Percentiles rank a stretch among this genome's conserved stretches.
These are phyloP conservation scores for Hydrocynus forskahlii DNA, from an alignment of 2,797 vertebrate species.

Conservation along the genomic window DNA sequence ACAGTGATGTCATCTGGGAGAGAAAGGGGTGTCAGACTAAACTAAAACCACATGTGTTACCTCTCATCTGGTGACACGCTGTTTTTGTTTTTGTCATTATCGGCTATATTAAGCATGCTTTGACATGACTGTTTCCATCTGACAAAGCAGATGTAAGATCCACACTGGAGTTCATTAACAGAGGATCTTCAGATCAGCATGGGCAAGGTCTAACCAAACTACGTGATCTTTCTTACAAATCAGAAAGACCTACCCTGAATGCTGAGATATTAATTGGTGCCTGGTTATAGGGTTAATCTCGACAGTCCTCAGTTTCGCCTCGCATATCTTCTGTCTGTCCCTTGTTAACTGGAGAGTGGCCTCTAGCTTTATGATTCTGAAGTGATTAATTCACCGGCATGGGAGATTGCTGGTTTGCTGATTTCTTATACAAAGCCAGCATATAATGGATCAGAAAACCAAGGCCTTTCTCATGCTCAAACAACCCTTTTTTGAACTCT, in stretches of 20 bases:
- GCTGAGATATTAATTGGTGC: constrained; percentile 64
- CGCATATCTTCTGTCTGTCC: constrained; percentile 43
- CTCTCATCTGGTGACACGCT: neutral
- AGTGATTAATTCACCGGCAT: constrained; percentile 73
- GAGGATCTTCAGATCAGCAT: neutral
- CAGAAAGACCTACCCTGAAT: constrained; percentile 5
- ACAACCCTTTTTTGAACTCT: neutral
- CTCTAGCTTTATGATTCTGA: constrained; percentile 74
- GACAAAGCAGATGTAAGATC: neutral
- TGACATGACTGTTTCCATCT: neutral
- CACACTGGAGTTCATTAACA: neutral
- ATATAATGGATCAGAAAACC: constrained; percentile 54
- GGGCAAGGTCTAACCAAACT: neutral
- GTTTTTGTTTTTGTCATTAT: neutral
- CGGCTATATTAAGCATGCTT: neutral
- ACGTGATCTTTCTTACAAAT: no score
- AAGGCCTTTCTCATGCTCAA: constrained; percentile 3
- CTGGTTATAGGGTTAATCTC: constrained; percentile 60
- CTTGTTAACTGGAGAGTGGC: constrained; percentile 67
- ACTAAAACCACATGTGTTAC: constrained; percentile 1
- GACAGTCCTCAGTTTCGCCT: constrained; percentile 52
- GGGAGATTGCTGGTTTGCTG: constrained; percentile 49
- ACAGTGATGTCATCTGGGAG: constrained; percentile 25
- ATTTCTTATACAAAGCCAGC: constrained; percentile 54
- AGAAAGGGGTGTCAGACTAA: constrained; percentile 12